Evolutionary conservation across 2,888 invertebrate genomes (phyloP).

Genomic region (Adineta ricciae): DNA sequence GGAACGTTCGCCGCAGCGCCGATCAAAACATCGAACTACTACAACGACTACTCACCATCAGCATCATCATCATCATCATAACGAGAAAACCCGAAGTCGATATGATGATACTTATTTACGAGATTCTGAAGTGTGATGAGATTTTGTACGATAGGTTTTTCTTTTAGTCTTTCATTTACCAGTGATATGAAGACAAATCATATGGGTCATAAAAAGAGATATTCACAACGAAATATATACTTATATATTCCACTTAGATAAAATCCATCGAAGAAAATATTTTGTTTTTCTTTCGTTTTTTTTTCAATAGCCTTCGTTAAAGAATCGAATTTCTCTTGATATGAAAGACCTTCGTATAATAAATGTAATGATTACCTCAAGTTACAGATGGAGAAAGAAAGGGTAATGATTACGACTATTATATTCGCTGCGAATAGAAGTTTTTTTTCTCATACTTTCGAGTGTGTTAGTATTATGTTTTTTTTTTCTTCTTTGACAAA

Average conservation of each 20-base stretch:
- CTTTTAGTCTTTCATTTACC: slow-evolving; percentile 2
- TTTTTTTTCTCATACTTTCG: background rate
- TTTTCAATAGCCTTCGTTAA: background rate
- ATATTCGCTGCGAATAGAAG: background rate
- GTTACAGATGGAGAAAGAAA: background rate
- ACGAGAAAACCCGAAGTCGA: background rate
- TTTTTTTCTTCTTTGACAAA: no score
- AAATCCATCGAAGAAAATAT: background rate
- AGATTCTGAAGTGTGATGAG: background rate
- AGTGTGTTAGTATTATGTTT: no score
- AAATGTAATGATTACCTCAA: background rate
- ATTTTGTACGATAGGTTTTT: background rate
- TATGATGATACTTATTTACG: background rate
- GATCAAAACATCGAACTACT: background rate
- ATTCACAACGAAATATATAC: background rate
- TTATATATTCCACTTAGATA: no score
- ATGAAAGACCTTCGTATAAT: background rate
- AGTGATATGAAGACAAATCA: background rate
- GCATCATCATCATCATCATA: background rate
- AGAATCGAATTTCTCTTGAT: background rate
- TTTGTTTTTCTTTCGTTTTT: background rate
- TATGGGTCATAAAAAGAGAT: background rate
- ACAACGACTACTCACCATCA: no score
- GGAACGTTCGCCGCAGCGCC: background rate
- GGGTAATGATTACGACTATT: background rate